These are phyloP conservation scores for Hycleus cichorii DNA, from an alignment of 1,140 invertebrate species.

Conservation along the genomic window DNA sequence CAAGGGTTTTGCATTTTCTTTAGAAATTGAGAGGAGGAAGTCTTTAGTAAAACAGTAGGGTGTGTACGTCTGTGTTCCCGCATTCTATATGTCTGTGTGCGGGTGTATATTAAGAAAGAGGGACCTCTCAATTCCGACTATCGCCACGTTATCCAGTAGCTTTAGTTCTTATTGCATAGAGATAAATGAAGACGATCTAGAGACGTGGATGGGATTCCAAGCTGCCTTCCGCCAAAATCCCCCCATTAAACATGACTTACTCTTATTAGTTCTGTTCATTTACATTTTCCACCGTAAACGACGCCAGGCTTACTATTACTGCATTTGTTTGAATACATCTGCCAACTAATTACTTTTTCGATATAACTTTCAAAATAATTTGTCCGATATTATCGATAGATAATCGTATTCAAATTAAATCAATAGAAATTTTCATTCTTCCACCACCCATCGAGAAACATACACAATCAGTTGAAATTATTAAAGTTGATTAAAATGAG, in stretches of 20 bases:
- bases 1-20: slow-evolving; percentile 7
- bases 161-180: slow-evolving; percentile 5
- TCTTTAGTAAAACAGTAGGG: no score
- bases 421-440: no score
- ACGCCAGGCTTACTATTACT: no score
- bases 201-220: slow-evolving; percentile 3
- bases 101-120: no score
- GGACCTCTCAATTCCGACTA: slow-evolving; percentile 5
- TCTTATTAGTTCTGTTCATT: slow-evolving; percentile 9
- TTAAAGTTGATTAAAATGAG: no score
- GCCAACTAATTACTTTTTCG: slow-evolving; percentile 5
- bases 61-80: no score
- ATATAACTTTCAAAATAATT: neutral
- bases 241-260: slow-evolving; percentile 12
- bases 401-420: no score
- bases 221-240: slow-evolving; percentile 4
- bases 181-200: slow-evolving; percentile 4
- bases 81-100: no score
- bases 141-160: slow-evolving; percentile 9
- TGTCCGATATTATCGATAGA: no score
- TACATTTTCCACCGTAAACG: neutral
- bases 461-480: no score
- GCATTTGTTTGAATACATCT: neutral
- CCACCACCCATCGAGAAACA: no score
- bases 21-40: neutral